Evolutionary conservation across 53 echinoderm and acorn worm species (phyloP).

Genomic region (Paracentrotus lividus): DNA sequence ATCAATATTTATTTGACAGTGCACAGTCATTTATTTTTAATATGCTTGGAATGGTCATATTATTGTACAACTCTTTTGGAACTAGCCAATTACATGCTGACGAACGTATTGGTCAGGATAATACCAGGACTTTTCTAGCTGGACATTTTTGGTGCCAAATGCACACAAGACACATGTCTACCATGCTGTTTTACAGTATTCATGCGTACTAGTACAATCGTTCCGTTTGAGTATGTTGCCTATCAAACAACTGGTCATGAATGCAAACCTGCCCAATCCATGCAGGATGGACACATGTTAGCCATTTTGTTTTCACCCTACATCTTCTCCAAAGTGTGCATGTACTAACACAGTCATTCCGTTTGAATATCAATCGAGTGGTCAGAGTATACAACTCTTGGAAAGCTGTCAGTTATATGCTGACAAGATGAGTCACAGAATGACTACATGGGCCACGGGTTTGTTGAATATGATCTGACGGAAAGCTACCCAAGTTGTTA

Average conservation of each 20-base stretch:
- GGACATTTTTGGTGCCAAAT: too few relatives aligned
- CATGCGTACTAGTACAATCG: too few relatives aligned
- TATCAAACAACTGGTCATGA: neutral
- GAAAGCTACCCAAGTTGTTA: neutral
- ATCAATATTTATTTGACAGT: too few relatives aligned
- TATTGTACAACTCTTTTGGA: too few relatives aligned
- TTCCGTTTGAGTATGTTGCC: too few relatives aligned
- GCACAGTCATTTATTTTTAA: too few relatives aligned
- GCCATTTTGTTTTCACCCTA: neutral
- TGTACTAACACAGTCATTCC: neutral
- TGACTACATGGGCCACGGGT: neutral
- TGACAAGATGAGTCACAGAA: conserved; percentile 21
- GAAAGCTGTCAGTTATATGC: conserved; percentile 4
- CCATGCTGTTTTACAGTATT: too few relatives aligned
- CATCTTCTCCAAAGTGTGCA: neutral
- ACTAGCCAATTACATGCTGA: too few relatives aligned
- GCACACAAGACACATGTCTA: too few relatives aligned
- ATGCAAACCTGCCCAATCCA: neutral
- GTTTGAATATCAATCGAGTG: neutral
- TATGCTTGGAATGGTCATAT: too few relatives aligned
- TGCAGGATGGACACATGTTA: neutral
- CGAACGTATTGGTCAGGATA: too few relatives aligned
- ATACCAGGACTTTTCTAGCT: too few relatives aligned
- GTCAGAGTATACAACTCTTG: neutral
- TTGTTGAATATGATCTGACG: neutral